phyloP scores from a whole-genome alignment of 2,113 vertebrate species.

The Oncorhynchus gorbuscha region DNA sequence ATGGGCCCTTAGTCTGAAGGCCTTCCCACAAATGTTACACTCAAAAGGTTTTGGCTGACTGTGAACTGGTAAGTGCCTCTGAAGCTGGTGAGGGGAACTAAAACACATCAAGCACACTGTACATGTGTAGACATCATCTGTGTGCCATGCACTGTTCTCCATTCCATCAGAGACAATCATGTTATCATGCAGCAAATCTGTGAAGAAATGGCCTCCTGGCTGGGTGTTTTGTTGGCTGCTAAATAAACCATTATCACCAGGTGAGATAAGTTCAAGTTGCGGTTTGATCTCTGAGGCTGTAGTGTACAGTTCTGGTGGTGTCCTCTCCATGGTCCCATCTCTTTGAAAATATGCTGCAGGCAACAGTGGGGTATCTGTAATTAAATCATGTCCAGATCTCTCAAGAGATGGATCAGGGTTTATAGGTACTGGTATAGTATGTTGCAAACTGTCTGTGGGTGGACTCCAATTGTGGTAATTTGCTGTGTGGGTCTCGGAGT shows the following conservation, averaged over 20 bases:
- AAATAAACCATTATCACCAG: not conserved
- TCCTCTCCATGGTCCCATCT: not conserved
- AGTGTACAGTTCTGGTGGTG: not conserved
- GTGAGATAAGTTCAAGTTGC: not conserved
- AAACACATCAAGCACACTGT: slow-evolving; percentile 12
- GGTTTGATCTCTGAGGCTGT: not conserved
- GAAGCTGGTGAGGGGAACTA: slow-evolving; percentile 9
- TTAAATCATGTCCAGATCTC: not conserved
- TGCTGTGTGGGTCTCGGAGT: slow-evolving; percentile 28
- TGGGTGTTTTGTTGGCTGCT: slow-evolving; percentile 1
- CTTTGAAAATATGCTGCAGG: not conserved
- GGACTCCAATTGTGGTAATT: not conserved
- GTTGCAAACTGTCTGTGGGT: slow-evolving; percentile 6
- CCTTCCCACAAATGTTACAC: not conserved
- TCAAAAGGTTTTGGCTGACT: not conserved
- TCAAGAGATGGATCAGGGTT: not conserved
- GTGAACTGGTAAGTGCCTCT: slow-evolving; percentile 10
- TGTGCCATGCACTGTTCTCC: not conserved
- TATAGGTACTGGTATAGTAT: not conserved
- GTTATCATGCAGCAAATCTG: not conserved
- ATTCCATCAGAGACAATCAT: not conserved
- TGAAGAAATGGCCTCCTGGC: not conserved
- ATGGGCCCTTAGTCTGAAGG: not conserved
- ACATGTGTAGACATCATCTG: not conserved
- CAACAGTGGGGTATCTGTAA: not conserved